Evolutionary conservation across 2,797 vertebrate species (phyloP), one percentile per base, ranked within the genome.

Genomic region (Discoglossus pictus): DNA sequence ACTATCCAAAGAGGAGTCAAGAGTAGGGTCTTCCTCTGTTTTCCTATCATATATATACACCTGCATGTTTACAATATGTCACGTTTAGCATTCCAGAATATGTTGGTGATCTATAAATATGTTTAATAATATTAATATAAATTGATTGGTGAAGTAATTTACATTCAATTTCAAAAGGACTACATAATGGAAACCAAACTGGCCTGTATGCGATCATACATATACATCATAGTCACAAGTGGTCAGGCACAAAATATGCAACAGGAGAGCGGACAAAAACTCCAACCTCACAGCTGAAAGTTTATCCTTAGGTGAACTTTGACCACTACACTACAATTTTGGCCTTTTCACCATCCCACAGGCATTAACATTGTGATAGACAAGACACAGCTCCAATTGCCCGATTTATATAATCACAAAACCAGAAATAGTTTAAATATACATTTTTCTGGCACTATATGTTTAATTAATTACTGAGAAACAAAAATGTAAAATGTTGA

Each of bases 301-400:
- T 73, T 76, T 89, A 84, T 86, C 86, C 86, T 84, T 63, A 85
- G 58, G 77, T 64, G 83, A 88, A 88, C 84, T 84, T 84, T 85
- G 77, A 87, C 79, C 75, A 77, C 75, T 77, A 80, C 82, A 68
- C 76, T 86, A 82, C 81, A 87, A 83, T 73, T 74, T 44, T 74
- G 75, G 25, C 68, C 73, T 31, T 73, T 85, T 75, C 71, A 63
- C 60, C 69, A 76, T 61, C 75, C 39, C 72, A 68, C 76, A 82
- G 75, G 79, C 73, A 48, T 75, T 77, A n/a, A 68, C 65, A 77
- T 82, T 79, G 73, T 78, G 61, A 77, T 54, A 73, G 76, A 77
- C 68, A 83, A 84, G 75, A 77, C 44, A 56, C 34, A 68, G 70
- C 59, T 79, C 80, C 84, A 84, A 85, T 80, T 82, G 73, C 73